These are phyloP conservation scores for Heliconius congener DNA, from an alignment of 1,140 invertebrate species.

Conservation along the genomic window DNA sequence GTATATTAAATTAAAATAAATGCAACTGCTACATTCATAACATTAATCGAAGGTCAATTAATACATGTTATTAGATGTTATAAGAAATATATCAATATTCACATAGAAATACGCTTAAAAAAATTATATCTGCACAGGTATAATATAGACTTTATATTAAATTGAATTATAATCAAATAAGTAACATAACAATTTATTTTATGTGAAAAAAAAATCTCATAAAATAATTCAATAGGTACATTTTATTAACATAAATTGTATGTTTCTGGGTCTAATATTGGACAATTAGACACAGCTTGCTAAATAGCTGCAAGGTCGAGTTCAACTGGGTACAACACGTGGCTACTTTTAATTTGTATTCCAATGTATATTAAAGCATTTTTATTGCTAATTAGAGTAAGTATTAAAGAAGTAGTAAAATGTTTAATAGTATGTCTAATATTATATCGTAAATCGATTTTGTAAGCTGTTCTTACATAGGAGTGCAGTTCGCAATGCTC, in stretches of 20 bases:
- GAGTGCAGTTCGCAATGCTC: too few relatives aligned
- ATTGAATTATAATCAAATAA: too few relatives aligned
- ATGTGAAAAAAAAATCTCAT: neutral
- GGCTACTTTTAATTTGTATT: slow-evolving; percentile 10
- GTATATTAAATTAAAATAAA: too few relatives aligned
- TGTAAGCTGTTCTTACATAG: neutral
- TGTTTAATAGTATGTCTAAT: neutral
- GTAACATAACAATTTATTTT: neutral
- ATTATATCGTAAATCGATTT: neutral
- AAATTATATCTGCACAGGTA: too few relatives aligned
- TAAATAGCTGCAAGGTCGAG: slow-evolving; percentile 22
- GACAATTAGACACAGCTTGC: slow-evolving; percentile 18
- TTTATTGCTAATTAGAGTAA: slow-evolving; percentile 6
- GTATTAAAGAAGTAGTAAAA: slow-evolving; percentile 1
- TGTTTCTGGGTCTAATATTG: slow-evolving; percentile 21
- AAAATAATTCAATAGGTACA: neutral
- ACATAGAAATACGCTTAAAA: too few relatives aligned
- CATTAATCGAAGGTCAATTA: too few relatives aligned
- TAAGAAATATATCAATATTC: too few relatives aligned
- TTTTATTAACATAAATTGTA: neutral
- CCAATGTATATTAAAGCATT: neutral
- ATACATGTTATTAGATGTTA: too few relatives aligned
- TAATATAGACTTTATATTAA: too few relatives aligned
- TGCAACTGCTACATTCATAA: too few relatives aligned
- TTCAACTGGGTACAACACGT: slow-evolving; percentile 10